Conservation (phyloP, 2,113 vertebrate species). For the Triplophysa dalaica region DNA sequence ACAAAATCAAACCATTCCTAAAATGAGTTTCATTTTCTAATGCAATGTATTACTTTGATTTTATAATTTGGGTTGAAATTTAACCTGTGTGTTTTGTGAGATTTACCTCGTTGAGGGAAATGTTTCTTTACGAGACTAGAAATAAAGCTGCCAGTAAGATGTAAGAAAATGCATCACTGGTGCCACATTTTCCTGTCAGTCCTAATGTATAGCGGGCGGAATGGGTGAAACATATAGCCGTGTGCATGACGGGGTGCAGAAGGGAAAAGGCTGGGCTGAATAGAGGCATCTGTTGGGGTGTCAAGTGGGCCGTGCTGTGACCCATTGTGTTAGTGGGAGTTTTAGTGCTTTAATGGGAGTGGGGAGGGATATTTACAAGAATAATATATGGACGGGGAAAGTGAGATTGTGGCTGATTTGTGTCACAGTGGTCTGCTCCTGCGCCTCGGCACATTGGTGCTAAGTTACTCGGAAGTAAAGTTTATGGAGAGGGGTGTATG, state of each 20-base stretch:
- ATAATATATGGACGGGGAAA: constrained; percentile 30
- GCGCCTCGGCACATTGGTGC: constrained; percentile 56
- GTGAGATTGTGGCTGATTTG: constrained; percentile 23
- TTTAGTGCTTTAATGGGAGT: constrained; percentile 4
- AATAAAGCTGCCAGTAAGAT: background rate
- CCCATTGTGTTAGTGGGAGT: constrained; percentile 8
- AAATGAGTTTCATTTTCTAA: background rate
- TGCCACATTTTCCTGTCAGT: constrained; percentile 16
- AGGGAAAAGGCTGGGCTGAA: constrained; percentile 18
- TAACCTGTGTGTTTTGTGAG: background rate
- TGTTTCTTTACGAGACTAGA: background rate
- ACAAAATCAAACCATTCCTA: background rate
- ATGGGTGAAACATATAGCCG: background rate
- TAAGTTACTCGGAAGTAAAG: constrained; percentile 63
- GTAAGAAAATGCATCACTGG: background rate
- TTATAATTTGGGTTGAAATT: background rate
- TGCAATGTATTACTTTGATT: background rate
- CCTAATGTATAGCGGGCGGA: background rate
- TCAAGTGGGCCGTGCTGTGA: background rate
- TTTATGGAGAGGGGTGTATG: constrained; percentile 30
- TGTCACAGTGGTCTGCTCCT: constrained; percentile 48
- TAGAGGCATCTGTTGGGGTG: constrained; percentile 39
- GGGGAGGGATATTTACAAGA: constrained; percentile 20
- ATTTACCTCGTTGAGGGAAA: background rate
- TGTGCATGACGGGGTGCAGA: background rate